A percentile compares a stretch with the other conserved stretches of the same genome.
phyloP scores from a whole-genome alignment of 2,888 invertebrate species.

The Andricus quercusramuli region DNA sequence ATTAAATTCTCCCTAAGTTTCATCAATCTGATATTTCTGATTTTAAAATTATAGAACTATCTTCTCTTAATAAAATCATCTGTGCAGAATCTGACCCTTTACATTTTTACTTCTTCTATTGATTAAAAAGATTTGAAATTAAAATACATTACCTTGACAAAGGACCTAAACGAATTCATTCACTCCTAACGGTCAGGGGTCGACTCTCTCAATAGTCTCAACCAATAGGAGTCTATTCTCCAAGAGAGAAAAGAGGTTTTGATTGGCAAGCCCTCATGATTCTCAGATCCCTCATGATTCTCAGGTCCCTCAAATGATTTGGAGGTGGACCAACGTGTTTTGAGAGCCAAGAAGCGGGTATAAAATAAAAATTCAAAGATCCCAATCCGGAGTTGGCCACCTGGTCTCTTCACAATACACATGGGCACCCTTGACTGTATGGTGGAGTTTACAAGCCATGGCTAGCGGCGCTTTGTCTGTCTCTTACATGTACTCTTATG shows the following conservation, averaged over 20 bases:
- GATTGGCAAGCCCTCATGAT: conserved; percentile 15
- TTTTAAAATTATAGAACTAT: too few relatives aligned
- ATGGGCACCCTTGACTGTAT: conserved; percentile 30
- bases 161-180: neutral
- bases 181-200: conserved; percentile 7
- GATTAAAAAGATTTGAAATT: neutral
- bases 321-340: conserved; percentile 23
- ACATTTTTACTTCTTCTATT: neutral
- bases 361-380: conserved; percentile 24
- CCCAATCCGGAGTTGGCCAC: conserved; percentile 52
- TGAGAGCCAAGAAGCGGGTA: neutral
- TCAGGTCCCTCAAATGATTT: neutral
- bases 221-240: conserved; percentile 3
- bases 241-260: neutral
- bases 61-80: too few relatives aligned
- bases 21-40: too few relatives aligned
- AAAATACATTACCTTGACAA: neutral
- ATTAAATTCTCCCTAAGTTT: neutral
- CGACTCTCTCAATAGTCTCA: neutral
- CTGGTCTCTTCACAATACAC: conserved; percentile 49
- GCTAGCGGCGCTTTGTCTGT: conserved; percentile 54
- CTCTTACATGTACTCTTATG: conserved; percentile 50
- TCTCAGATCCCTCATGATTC: neutral
- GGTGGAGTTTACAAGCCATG: conserved; percentile 53
- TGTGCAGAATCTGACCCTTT: too few relatives aligned